These are phyloP conservation scores for Cynopterus sphinx DNA, from an alignment of 2,797 vertebrate genomes.

Conservation along the genomic window DNA sequence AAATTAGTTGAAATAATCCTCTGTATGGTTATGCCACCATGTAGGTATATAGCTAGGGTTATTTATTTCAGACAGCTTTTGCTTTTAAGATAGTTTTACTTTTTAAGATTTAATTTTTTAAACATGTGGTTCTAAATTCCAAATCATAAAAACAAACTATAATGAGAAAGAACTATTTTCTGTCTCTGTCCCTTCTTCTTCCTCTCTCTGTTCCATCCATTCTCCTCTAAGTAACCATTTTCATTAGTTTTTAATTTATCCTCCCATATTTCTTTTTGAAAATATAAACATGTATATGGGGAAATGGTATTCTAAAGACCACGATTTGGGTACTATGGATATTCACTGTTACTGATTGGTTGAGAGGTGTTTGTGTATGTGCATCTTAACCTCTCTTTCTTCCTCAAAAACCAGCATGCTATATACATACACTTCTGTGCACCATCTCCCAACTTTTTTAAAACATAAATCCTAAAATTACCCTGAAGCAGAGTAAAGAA, in stretches of 20 bases:
- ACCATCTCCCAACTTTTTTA: not conserved
- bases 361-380: not conserved
- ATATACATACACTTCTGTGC: not conserved
- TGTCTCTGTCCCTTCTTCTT: not conserved
- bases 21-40: not conserved
- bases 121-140: slow-evolving; percentile 13
- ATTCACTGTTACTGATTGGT: not conserved
- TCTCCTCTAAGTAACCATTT: not conserved
- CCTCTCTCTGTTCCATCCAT: not conserved
- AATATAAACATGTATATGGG: not conserved
- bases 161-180: not conserved
- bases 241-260: not conserved
- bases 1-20: slow-evolving; percentile 24
- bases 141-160: not conserved
- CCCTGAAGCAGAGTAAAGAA: not conserved
- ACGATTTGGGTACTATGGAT: not conserved
- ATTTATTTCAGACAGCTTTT: not conserved
- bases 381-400: not conserved
- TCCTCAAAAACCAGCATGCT: not conserved
- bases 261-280: not conserved
- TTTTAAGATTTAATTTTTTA: slow-evolving; percentile 21
- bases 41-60: not conserved
- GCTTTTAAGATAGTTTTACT: not conserved
- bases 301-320: not conserved
- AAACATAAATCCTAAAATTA: not conserved